Base-by-base conservation (phyloP, 2,797 vertebrate genomes). In the Gymnoscopelus braueri region DNA sequence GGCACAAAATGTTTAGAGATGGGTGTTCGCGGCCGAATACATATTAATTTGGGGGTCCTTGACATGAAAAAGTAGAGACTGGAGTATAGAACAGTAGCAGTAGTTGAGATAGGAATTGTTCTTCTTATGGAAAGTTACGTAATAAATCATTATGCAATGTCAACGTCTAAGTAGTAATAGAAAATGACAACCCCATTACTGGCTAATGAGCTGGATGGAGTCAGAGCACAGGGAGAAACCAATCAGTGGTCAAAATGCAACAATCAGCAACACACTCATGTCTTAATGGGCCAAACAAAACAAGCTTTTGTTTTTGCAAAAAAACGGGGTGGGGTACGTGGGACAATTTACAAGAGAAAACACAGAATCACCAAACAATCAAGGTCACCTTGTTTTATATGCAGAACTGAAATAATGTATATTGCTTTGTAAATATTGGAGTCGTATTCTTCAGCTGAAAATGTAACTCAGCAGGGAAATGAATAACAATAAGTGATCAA, bases 61-160 rank as follows among this genome's bases (percentile, higher is more conserved):
- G 19, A 19, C 26, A 29, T 4, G 26, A 29, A 3, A 29, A 29
- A 29, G 2, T 29, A 29, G 26, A 29, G 26, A 29, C 26, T 19
- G 19, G 19, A 19, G 32, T 13, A 56, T 59, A 79, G 65, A 49
- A 49, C 32, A 55, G 62, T 15, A 48, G 49, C 29, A 47, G 71
- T 79, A 77, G 35, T 62, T 65, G 68, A 3, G 65, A 49, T 63
- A 4, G 8, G 53, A 68, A 53, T 14, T 60, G 56, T 49, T 67
- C 65, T 47, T 67, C 65, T 62, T 74, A 52, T 61, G 63, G 69
- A 63, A 65, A 4, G 69, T 89, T 84, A 79, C 52, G 19, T 59
- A 78, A 88, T 61, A 63, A 75, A 67, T 74, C 63, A 55, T 87
- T 77, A 75, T 44, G 52, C 60, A 84, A 86, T 44, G 35, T 65